phyloP scores from a whole-genome alignment of 1,140 invertebrate genomes.

The Neotoxoptera formosana region DNA sequence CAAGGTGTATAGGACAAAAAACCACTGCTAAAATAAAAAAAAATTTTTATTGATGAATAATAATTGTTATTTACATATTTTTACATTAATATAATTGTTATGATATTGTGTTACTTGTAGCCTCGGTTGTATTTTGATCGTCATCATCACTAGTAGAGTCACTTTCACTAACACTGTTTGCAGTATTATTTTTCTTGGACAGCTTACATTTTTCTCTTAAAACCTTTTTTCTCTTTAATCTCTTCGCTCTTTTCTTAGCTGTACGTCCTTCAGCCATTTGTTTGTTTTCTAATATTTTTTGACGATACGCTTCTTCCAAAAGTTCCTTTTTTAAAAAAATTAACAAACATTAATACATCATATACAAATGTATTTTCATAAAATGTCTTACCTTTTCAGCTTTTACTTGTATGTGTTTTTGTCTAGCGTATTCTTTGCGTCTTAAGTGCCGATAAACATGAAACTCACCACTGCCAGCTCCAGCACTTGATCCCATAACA shows the following conservation, averaged over 20 bases:
- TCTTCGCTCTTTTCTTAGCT: conserved; percentile 84
- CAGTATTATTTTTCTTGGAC: conserved; percentile 61
- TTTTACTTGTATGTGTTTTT: conserved; percentile 90
- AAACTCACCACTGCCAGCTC: conserved; percentile 97
- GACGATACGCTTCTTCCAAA: conserved; percentile 81
- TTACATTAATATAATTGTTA: background rate
- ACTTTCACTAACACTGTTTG: conserved; percentile 59
- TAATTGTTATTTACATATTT: background rate
- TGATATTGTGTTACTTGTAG: background rate
- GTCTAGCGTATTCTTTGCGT: conserved; percentile 92
- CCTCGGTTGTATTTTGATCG: background rate
- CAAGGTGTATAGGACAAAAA: background rate
- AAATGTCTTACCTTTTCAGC: conserved; percentile 74
- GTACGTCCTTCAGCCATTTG: conserved; percentile 78
- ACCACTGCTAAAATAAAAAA: background rate
- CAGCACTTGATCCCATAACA: conserved; percentile 97
- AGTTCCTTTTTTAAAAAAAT: conserved; percentile 71
- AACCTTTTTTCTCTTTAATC: conserved; percentile 76
- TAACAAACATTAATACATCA: background rate
- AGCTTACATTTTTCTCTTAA: conserved; percentile 68
- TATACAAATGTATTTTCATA: background rate
- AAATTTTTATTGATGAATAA: background rate
- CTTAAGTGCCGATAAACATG: conserved; percentile 96
- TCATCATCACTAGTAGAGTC: conserved; percentile 25
- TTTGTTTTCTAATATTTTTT: conserved; percentile 83